Evolutionary conservation across 1,140 invertebrate species (phyloP), one percentile per base, ranked within the genome.

Genomic region (Danaus melanippus): DNA sequence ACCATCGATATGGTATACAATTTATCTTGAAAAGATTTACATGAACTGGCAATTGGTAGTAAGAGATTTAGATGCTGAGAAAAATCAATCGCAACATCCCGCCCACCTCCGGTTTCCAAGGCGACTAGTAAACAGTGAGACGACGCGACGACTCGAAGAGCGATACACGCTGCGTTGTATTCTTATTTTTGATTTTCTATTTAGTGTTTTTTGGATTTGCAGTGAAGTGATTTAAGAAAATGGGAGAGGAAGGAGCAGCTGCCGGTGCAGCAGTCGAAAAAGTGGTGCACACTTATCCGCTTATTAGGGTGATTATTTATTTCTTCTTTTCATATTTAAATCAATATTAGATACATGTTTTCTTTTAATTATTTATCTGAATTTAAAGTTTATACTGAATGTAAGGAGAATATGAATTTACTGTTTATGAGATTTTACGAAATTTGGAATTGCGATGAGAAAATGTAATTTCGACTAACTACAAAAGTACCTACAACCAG

Each of bases 281-380:
- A 88, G 89, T 92, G 43, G 84, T 93, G 32, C 92, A 94, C 67
- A 91, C 91, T 2, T 93, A 94, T 88, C 92, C 93, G 4, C 72
- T 94, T 47, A 90, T 93, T 50, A 89, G 92, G 88, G 93, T 93
- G 86, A 48, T 51, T 52, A 43, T 40, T 9, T 58, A 40, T 53
- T 39, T 11, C 46, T 17, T 40, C n/a, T 10, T 50, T 12, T 53
- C 45, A 10, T 17, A 42, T 41, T 15, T 10, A 41, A 42, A 12
- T 53, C 39, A 42, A 42, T 50, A 12, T 11, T 50, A 17, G 9
- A 47, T 21, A 32, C 21, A 39, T 5, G 21, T 48, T 48, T 39
- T 5, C 9, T 48, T n/a, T 32, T 12, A 39, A 48, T 48, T 48
- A 9, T 8, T 10, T 17, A 50, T 12, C 4, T 42, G 21, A 21